phyloP scores from a whole-genome alignment of 2,888 invertebrate species.

The Polia nebulosa region DNA sequence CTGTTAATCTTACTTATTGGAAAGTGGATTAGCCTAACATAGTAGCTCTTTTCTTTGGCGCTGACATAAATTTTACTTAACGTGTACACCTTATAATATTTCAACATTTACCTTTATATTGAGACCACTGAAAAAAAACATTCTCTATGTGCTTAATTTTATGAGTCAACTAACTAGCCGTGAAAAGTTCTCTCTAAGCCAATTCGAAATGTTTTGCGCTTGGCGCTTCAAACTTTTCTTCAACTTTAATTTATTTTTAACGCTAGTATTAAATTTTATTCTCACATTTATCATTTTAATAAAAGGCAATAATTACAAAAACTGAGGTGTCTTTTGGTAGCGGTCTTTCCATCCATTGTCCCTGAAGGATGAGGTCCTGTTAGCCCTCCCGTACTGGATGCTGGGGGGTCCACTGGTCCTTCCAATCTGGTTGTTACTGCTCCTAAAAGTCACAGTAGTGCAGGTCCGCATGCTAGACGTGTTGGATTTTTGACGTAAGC shows the following conservation, averaged over 20 bases:
- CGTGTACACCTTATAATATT: background rate
- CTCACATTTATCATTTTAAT: constrained; percentile 10
- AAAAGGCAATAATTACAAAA: constrained; percentile 67
- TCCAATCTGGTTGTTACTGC: constrained; percentile 79
- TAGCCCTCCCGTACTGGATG: constrained; percentile 75
- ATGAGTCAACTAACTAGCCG: background rate
- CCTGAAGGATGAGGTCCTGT: constrained; percentile 69
- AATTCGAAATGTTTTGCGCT: background rate
- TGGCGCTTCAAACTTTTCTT: background rate
- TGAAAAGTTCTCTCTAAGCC: background rate
- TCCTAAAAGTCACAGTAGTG: constrained; percentile 84
- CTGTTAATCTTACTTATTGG: background rate
- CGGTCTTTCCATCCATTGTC: constrained; percentile 79
- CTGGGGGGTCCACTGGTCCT: constrained; percentile 66
- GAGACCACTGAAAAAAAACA: background rate
- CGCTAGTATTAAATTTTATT: background rate
- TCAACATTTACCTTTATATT: background rate
- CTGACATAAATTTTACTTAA: constrained; percentile 6
- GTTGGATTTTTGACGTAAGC: constrained; percentile 88
- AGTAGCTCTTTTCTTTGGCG: background rate
- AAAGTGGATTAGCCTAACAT: background rate
- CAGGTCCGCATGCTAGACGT: constrained; percentile 86
- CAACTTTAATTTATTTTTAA: background rate
- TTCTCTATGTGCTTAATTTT: background rate
- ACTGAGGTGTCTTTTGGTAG: constrained; percentile 77